Base-by-base conservation (phyloP, 2,888 invertebrate genomes). In the Smittia sp. region DNA sequence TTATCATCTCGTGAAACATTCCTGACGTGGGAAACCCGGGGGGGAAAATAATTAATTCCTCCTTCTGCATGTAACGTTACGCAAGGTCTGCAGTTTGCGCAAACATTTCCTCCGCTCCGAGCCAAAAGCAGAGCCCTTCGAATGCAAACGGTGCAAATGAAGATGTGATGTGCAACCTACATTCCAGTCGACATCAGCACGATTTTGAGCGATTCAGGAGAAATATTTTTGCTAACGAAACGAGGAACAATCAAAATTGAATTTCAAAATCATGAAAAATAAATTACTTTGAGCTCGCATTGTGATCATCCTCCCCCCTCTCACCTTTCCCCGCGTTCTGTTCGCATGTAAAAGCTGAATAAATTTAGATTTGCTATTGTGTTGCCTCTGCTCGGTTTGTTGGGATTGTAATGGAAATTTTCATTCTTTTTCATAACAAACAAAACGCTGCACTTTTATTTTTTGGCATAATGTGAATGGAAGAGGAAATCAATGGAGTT, bases 201-300 rank as follows among this genome's bases (percentile, higher is more conserved):
- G 58, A 58, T 58, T 58, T 58, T 58, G 58, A 22, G 46, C 32
- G 32, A 32, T 32, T 32, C 32, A 46, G 18, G 6, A 13, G n/a
- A 58, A 58, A 58, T 46, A 13, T 58, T 58, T 58, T 58, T 13
- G 22, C 58, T 20, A 18, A 58, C 18, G 13, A 46, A 46, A 46
- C 46, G 46, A 46, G n/a, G n/a, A 58, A 58, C 58, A 58, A 58
- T 58, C 58, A 58, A 58, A 58, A 20, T 58, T 58, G 58, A 58
- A 58, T 58, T 58, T 58, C 20, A 58, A 58, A 58, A 58, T 58
- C 58, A 58, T 58, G 58, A 58, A 58, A 58, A 58, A 58, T 58
- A 58, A 58, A 58, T 58, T 18, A 46, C 11, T 46, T 46, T 46
- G 11, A 46, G 15, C 32, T 32, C 32, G 32, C 32, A 32, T 32